Percentiles rank a stretch among this genome's conserved stretches.
Conservation (phyloP, 2,888 invertebrate species). For the Ophion ventricosus region DNA sequence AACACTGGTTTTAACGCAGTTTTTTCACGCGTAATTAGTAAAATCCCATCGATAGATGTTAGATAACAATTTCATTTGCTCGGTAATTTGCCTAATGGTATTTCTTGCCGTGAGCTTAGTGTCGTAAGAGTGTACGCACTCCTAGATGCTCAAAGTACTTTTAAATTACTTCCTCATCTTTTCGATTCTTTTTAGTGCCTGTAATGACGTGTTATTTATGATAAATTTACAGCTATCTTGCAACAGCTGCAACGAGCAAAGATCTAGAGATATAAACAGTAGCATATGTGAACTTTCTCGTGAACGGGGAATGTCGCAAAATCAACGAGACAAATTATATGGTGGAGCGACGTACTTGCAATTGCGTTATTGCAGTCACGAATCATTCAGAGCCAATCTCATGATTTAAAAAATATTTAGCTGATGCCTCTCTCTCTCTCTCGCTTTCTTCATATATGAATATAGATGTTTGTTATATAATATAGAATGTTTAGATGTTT, state of each 20-base stretch:
- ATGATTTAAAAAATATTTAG: neutral
- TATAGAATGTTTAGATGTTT: too few species aligned
- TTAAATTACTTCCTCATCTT: neutral
- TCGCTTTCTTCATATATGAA: neutral
- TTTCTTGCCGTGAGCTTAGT: neutral
- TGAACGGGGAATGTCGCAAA: neutral
- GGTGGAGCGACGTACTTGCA: neutral
- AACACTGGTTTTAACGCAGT: neutral
- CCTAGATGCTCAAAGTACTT: neutral
- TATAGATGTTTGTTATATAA: too few species aligned
- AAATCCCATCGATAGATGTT: neutral
- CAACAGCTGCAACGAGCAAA: neutral
- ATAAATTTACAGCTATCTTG: neutral
- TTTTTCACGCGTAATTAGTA: neutral
- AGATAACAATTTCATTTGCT: neutral
- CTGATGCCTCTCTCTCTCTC: neutral
- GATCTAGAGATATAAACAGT: neutral
- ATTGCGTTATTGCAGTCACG: neutral
- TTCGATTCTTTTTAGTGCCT: neutral
- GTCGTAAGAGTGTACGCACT: neutral
- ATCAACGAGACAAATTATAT: neutral
- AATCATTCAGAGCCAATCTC: conserved; percentile 2
- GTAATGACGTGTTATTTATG: neutral
- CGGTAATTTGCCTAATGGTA: neutral
- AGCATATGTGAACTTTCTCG: neutral